Percentiles rank a stretch among this genome's conserved stretches.
Conservation (phyloP, 2,113 vertebrate genomes). For the Tricholaema leucomelas region DNA sequence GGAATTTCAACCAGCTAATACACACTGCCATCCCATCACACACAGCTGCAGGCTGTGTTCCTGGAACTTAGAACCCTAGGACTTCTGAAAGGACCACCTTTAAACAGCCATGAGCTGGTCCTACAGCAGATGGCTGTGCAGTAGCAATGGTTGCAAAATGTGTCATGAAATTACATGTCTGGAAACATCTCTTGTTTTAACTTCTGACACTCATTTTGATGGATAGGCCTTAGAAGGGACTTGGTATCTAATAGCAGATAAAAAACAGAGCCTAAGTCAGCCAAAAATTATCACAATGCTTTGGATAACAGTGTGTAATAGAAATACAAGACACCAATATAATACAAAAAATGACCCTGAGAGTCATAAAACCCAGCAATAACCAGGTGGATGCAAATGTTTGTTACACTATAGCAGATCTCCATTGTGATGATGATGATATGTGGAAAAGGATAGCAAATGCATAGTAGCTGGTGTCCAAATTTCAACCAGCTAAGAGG, state of each 20-base stretch:
- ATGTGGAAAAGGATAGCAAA: slow-evolving; percentile 71
- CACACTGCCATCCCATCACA: slow-evolving; percentile 87
- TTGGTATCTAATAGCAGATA: background rate
- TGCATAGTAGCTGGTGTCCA: slow-evolving; percentile 79
- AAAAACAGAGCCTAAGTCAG: background rate
- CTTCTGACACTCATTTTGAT: no score
- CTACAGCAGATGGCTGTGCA: slow-evolving; percentile 69
- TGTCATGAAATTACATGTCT: background rate
- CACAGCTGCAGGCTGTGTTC: slow-evolving; percentile 2
- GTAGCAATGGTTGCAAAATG: slow-evolving; percentile 39
- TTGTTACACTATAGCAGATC: background rate
- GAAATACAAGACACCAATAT: background rate
- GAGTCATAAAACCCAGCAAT: background rate
- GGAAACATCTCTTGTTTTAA: background rate
- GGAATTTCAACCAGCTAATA: slow-evolving; percentile 85
- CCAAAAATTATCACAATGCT: background rate
- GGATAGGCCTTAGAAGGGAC: no score
- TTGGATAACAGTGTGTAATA: background rate
- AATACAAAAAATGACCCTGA: background rate
- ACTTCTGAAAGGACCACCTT: background rate
- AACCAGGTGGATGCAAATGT: background rate
- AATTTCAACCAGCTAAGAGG: slow-evolving; percentile 86
- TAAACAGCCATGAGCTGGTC: background rate
- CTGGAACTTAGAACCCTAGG: background rate
- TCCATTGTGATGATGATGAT: background rate